Conservation (phyloP, 2,888 invertebrate genomes). For the Glaucopsyche alexis region DNA sequence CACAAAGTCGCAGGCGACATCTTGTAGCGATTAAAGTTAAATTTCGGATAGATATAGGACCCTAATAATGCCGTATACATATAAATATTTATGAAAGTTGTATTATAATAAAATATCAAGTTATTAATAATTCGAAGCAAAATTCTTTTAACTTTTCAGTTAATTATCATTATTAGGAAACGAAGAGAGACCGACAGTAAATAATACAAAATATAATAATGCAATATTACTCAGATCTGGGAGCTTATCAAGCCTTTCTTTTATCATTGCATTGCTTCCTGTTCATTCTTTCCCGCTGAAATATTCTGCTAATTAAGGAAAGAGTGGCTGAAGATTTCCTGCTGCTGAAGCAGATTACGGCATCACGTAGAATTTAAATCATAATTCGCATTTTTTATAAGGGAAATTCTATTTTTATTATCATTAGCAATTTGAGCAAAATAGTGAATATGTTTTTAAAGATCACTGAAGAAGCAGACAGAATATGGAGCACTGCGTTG, state of each 20-base stretch:
- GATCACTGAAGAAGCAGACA: background rate
- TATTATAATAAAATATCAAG: too few relatives aligned
- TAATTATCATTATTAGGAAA: background rate
- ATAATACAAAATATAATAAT: conserved; percentile 31
- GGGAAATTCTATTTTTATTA: background rate
- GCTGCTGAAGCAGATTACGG: conserved; percentile 70
- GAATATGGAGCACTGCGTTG: background rate
- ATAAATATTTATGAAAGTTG: too few relatives aligned
- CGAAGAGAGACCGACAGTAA: background rate
- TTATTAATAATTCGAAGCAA: background rate
- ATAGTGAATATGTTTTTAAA: background rate
- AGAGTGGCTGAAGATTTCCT: conserved; percentile 70
- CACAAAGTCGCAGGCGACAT: too few relatives aligned
- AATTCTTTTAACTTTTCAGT: background rate
- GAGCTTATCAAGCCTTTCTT: conserved; percentile 58
- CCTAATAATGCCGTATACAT: too few relatives aligned
- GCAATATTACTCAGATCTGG: conserved; percentile 46
- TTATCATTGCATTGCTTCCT: conserved; percentile 64
- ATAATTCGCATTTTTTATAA: conserved; percentile 46
- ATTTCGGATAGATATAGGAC: too few relatives aligned
- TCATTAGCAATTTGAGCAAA: background rate
- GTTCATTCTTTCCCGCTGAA: conserved; percentile 67
- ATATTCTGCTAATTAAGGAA: conserved; percentile 76
- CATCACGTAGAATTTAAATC: conserved; percentile 63
- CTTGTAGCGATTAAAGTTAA: too few relatives aligned